These are phyloP conservation scores for Lonchura striata DNA, from an alignment of 2,113 vertebrate genomes.

Conservation along the genomic window DNA sequence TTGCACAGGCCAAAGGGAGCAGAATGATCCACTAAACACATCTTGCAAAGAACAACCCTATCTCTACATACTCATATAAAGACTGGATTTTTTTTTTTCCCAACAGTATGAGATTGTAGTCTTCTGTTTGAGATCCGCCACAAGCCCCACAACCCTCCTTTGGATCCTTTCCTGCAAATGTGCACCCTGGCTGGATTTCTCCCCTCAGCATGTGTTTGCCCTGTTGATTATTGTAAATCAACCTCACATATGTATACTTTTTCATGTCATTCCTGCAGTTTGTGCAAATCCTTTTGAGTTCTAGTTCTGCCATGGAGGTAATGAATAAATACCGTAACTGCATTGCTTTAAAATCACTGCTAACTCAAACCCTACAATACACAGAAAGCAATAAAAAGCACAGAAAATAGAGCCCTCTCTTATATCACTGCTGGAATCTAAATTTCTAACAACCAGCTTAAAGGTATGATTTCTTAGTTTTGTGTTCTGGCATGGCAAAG, in stretches of 20 bases:
- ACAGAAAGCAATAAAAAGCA: not conserved
- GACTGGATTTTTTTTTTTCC: not conserved
- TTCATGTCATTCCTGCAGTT: not conserved
- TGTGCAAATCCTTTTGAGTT: not conserved
- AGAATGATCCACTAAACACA: not conserved
- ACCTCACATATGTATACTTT: not conserved
- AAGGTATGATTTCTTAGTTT: not conserved
- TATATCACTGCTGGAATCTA: not conserved
- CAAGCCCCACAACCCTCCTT: rapidly evolving
- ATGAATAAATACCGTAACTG: not conserved
- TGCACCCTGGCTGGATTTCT: not conserved
- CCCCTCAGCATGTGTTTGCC: not conserved
- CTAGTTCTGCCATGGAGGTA: not conserved
- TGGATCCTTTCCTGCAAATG: not conserved
- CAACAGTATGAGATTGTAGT: not conserved
- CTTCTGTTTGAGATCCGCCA: not conserved
- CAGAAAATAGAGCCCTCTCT: not conserved
- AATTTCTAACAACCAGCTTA: not conserved
- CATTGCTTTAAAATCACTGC: not conserved
- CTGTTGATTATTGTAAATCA: not conserved
- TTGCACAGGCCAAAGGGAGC: not conserved
- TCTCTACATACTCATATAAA: not conserved
- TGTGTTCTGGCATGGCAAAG: not conserved
- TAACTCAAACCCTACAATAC: not conserved
- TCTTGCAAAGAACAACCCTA: not conserved